Base-by-base conservation (phyloP, 2,797 vertebrate genomes). In the Amphiprion clarkii region DNA sequence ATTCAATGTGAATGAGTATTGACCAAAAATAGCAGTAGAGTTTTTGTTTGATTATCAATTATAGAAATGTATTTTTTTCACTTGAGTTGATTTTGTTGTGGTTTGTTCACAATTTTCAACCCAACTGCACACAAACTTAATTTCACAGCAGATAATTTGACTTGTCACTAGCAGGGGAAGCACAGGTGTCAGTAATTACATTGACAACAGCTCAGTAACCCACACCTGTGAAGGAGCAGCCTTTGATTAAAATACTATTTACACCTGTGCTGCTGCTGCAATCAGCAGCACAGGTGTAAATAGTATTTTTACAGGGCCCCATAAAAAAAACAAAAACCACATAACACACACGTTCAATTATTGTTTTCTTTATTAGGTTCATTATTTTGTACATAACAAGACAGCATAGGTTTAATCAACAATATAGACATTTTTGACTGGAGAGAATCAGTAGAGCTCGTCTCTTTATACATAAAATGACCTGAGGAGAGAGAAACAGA, bases 331-430 rank as follows among this genome's bases (percentile, higher is more conserved):
- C 23, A 23, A n/a, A n/a, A n/a, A 23, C 7, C 1, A 58, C 27
- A 33, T 11, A 52, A 25, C 11, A 79, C 33, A 74, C 16, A 48
- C 25, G 12, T 31, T 83, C 21, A 78, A 29, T 82, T 80, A 90
- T 80, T 85, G 44, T 40, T 88, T 83, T 86, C 70, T 95, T 96
- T 95, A 95, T 94, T 94, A 91, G 84, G 81, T 93, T 87, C 86
- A 92, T 83, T 70, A 85, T 79, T 92, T 93, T 93, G 89, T 91
- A 93, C 90, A 95, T 67, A 88, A 89, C 76, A 91, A 82, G 81
- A 93, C 79, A 81, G 54, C 53, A 84, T 91, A 83, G 83, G 83
- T 90, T 89, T 29, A 86, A 87, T 91, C 65, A 91, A 95, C 79
- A 87, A 85, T 83, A 89, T 82, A 86, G 74, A 91, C 83, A 90